phyloP scores from a whole-genome alignment of 2,797 vertebrate genomes.

The Streptopelia turtur region DNA sequence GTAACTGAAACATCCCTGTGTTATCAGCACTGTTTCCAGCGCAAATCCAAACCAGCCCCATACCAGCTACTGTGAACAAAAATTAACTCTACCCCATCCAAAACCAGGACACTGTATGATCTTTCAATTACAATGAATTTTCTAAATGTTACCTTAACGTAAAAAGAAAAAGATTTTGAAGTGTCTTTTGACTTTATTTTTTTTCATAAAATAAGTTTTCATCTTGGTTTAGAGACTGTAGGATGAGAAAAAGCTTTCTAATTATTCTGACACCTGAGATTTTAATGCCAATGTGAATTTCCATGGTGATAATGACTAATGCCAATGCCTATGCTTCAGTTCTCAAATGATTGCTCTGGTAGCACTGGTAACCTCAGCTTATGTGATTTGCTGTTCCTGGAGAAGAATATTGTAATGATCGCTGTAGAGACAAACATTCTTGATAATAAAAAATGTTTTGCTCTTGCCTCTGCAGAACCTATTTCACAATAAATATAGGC shows the following conservation, averaged over 20 bases:
- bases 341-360: neutral
- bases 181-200: neutral
- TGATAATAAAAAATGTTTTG: neutral
- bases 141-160: neutral
- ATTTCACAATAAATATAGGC: neutral
- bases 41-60: no score
- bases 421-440: neutral
- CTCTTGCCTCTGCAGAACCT: conserved; percentile 15
- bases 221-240: neutral
- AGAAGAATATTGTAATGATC: neutral
- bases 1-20: no score
- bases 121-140: neutral
- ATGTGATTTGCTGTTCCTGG: conserved; percentile 9
- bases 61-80: no score
- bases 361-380: neutral
- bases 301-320: neutral
- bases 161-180: neutral
- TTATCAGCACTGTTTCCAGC: no score
- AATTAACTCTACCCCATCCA: no score
- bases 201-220: neutral
- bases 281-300: neutral
- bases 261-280: neutral
- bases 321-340: neutral
- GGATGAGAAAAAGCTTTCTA: neutral
- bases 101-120: no score